Base-by-base conservation (phyloP, 2,797 vertebrate genomes). In the Diplodus puntazzo region DNA sequence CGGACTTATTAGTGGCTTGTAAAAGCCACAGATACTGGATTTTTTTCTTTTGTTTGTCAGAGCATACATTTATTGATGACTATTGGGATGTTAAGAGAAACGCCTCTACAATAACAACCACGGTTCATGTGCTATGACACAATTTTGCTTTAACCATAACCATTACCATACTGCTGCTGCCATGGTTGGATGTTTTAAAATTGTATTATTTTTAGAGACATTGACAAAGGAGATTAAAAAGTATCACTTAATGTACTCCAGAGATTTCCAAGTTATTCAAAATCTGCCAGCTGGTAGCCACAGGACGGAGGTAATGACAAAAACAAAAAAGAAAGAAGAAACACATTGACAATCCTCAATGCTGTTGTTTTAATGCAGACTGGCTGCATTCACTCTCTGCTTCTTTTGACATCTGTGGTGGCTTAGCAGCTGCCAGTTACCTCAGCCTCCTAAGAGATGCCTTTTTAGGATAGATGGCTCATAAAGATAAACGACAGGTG, bases 401-500 rank as follows among this genome's bases (percentile, higher is more conserved):
- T 61, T 59, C 52, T 42, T 39, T 52, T 69, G 66, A 78, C 70
- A 61, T 49, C 53, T 68, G 60, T 39, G 58, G 49, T 52, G 45
- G 30, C 67, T 65, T 62, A 58, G 50, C 16, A 72, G 55, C 73
- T 43, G 70, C 53, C 77, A 71, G 73, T 60, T 71, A 65, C 43
- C 43, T 25, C 45, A 30, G 21, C 23, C 42, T 57, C 55, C 7
- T 1, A 16, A 60, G 43, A 57, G 25, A 61, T 14, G 23, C 59
- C 42, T 58, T 59, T 60, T 48, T 63, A 42, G 20, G 18, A 63
- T 34, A 68, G 69, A 75, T 54, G 66, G 67, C 53, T 62, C 59
- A 58, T 69, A 70, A 60, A 64, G 63, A 69, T 77, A 67, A 80
- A 52, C 71, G 69, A 72, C 77, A 75, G 71, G 30, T 43, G 53